Evolutionary conservation across 2,113 vertebrate species (phyloP).

Genomic region (Struthidea cinerea): DNA sequence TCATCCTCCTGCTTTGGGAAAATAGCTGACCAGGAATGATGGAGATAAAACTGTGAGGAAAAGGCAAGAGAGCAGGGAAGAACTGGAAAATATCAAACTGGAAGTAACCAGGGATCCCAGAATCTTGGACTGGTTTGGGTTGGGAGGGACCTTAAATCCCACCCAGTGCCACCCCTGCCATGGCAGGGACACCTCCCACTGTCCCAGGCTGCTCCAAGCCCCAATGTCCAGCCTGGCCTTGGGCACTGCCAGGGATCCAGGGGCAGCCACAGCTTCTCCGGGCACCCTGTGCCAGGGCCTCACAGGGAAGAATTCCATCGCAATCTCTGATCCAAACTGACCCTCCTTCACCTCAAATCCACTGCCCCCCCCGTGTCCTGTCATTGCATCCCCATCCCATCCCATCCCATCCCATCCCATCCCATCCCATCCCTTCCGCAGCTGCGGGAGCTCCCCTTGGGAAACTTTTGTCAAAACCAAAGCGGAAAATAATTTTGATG

Average conservation of each 20-base stretch:
- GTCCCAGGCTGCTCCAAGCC: background rate
- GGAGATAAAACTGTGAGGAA: background rate
- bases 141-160: background rate
- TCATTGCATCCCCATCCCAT: background rate
- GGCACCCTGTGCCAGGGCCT: background rate
- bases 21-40: background rate
- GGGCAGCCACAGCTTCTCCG: background rate
- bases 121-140: background rate
- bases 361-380: background rate
- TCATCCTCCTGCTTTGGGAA: background rate
- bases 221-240: background rate
- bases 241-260: background rate
- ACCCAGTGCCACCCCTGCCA: background rate
- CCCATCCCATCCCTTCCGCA: fast-evolving
- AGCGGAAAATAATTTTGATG: fast-evolving
- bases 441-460: fast-evolving
- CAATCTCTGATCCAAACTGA: background rate
- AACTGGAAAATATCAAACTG: background rate
- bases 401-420: no score
- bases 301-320: background rate
- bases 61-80: background rate
- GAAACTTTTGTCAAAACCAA: background rate
- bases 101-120: no score
- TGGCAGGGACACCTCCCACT: background rate
- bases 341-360: background rate